Conservation (phyloP, 2,888 invertebrate genomes). For the Shargacucullia verbasci region DNA sequence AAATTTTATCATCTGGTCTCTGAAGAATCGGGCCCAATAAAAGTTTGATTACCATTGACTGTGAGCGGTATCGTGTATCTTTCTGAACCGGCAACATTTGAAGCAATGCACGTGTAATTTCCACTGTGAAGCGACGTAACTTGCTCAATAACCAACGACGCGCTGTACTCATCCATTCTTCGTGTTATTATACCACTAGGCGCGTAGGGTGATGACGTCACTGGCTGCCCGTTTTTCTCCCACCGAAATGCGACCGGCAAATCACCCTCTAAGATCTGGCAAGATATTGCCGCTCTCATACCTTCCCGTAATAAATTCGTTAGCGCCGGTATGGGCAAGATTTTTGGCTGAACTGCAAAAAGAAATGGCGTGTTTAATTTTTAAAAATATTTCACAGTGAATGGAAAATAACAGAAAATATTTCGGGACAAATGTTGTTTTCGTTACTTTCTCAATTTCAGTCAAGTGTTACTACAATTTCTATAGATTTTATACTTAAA, state of each 20-base stretch:
- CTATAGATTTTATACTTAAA: no score
- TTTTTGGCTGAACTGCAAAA: conserved; percentile 93
- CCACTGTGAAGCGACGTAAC: conserved; percentile 96
- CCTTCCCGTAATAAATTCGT: conserved; percentile 94
- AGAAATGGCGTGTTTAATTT: conserved; percentile 29
- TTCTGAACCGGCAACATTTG: conserved; percentile 95
- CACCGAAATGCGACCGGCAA: conserved; percentile 97
- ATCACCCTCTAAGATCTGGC: conserved; percentile 97
- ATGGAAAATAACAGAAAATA: no score
- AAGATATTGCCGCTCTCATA: conserved; percentile 96
- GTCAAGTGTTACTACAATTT: no score
- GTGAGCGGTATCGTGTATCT: conserved; percentile 94
- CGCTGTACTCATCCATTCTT: conserved; percentile 95
- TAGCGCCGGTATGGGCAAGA: conserved; percentile 94
- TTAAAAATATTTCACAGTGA: conserved; percentile 1
- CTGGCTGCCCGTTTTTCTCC: conserved; percentile 95
- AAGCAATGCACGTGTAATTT: conserved; percentile 97
- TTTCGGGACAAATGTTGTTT: no score
- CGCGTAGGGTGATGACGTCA: conserved; percentile 90
- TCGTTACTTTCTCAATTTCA: no score
- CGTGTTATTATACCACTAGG: conserved; percentile 83
- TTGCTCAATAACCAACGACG: conserved; percentile 95
- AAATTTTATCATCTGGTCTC: no score
- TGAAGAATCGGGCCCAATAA: not conserved
- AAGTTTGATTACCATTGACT: conserved; percentile 91